phyloP scores from a whole-genome alignment of 2,113 vertebrate genomes.

The Suricata suricatta region DNA sequence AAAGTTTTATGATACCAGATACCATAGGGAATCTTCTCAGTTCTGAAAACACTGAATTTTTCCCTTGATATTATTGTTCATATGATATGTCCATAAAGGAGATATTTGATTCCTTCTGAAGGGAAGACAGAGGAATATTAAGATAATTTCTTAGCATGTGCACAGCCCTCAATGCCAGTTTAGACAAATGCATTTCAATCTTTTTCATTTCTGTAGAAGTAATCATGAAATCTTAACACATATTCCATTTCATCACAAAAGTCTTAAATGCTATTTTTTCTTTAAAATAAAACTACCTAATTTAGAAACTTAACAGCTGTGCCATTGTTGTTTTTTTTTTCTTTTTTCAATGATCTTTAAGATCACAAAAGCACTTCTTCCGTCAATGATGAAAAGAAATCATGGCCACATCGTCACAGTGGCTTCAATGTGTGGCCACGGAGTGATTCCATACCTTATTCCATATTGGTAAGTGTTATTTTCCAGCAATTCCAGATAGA shows the following conservation, averaged over 20 bases:
- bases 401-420: conserved; percentile 78
- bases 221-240: not conserved
- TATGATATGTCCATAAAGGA: not conserved
- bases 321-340: not conserved
- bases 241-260: not conserved
- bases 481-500: not conserved
- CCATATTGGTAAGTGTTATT: conserved; percentile 77
- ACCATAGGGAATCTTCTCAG: not conserved
- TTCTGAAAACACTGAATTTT: not conserved
- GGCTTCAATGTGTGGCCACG: conserved; percentile 71
- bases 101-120: not conserved
- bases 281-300: not conserved
- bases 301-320: not conserved
- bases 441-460: conserved; percentile 72
- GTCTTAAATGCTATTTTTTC: not conserved
- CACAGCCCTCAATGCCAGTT: not conserved
- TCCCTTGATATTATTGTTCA: not conserved
- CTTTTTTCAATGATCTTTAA: conserved; percentile 31
- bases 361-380: conserved; percentile 79
- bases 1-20: not conserved
- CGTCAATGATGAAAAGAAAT: conserved; percentile 77
- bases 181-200: not conserved
- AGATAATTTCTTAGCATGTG: not conserved
- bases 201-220: not conserved
- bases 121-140: not conserved